A percentile compares a stretch with the other conserved stretches of the same genome.
Conservation (phyloP, 2,888 invertebrate genomes). For the Brassicogethes aeneus region DNA sequence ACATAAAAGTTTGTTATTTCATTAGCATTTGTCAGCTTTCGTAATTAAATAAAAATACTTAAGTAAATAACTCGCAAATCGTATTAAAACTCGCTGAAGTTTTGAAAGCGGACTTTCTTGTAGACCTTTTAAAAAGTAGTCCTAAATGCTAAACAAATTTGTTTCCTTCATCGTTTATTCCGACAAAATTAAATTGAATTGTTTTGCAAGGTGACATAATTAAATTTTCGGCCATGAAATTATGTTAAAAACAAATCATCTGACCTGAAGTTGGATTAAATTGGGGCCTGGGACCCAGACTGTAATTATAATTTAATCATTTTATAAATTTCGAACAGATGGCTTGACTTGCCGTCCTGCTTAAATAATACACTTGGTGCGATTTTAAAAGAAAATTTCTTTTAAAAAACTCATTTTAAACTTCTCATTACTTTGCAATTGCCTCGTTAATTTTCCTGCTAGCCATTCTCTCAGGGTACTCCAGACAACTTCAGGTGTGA, state of each 20-base stretch:
- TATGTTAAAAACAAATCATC: slow-evolving; percentile 1
- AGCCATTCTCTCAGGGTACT: background rate
- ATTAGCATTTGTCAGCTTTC: background rate
- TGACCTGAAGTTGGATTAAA: slow-evolving; percentile 3
- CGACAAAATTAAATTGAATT: slow-evolving; percentile 2
- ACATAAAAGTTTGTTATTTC: background rate
- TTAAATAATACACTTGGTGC: slow-evolving; percentile 18
- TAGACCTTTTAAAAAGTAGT: too few relatives aligned
- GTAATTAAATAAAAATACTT: background rate
- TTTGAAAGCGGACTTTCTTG: background rate
- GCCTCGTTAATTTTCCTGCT: slow-evolving; percentile 19
- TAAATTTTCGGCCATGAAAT: slow-evolving; percentile 1
- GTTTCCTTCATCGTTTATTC: background rate
- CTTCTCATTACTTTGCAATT: slow-evolving; percentile 19
- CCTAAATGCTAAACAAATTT: background rate
- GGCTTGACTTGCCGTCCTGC: slow-evolving; percentile 22
- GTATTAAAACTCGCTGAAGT: background rate
- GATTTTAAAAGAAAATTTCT: slow-evolving; percentile 15
- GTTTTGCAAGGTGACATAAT: slow-evolving; percentile 2
- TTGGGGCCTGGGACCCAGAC: slow-evolving; percentile 2
- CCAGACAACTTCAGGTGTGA: background rate
- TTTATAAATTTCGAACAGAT: slow-evolving; percentile 26
- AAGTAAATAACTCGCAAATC: background rate
- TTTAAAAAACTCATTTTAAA: slow-evolving; percentile 14
- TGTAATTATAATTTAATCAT: slow-evolving; percentile 29